Evolutionary conservation across 2,797 vertebrate species (phyloP), one percentile per base, ranked within the genome.

Genomic region (Acipenser ruthenus): DNA sequence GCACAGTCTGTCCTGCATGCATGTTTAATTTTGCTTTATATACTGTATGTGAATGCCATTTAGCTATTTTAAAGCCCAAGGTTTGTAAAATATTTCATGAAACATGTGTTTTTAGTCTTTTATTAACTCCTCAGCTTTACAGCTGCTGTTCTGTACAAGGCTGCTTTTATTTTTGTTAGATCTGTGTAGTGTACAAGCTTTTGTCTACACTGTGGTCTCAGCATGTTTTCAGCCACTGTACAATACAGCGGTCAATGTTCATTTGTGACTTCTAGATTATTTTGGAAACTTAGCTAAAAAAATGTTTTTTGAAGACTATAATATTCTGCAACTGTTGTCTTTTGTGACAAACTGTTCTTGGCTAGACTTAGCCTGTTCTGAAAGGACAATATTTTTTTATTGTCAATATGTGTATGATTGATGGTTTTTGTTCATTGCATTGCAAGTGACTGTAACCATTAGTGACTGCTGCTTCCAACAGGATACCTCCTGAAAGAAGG

Each of bases 381-480:
- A 58, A 58, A 58, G 12, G 55, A 58, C 12, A n/a, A 12, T 55
- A 13, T 11, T 18, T 18, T 11, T 58, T 58, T 58, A 58, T 58
- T 58, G 55, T 58, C 55, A 58, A 58, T 11, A 58, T 10, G 12
- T 58, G 55, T n/a, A 58, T 58, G 55, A 58, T 58, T 58, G 55
- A 58, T 13, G 7, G 55, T 4, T 12, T 58, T 58, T 58, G 55
- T 58, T 10, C 55, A 58, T 15, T 13, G 12, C 13, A n/a, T 58
- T 13, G 6, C 13, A 12, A 11, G 55, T 58, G 55, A 58, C 9
- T n/a, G 2, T 58, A 58, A 58, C 55, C 13, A n/a, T 13, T 7
- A 58, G 55, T 58, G 55, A 58, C 55, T 58, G 55, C 11, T 58
- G 55, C 55, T 11, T 58, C 51, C 11, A 53, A 53, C 51, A 53